Evolutionary conservation across 2,888 invertebrate species (phyloP), one percentile per base, ranked within the genome.

Genomic region (Conistra vaccinii): DNA sequence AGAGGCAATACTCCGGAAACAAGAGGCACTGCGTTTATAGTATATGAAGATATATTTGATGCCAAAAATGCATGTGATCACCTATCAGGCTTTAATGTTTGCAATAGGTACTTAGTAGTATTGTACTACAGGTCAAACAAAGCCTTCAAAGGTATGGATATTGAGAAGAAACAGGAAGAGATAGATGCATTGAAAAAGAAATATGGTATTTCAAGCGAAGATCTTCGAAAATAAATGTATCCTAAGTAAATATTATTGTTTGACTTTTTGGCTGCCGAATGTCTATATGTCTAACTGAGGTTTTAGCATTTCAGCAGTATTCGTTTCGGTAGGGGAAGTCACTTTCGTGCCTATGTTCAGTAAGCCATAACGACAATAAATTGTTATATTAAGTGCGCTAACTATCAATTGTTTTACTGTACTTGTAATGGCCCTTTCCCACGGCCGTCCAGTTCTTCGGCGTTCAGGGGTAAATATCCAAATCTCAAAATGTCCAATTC

Each of bases 61-160:
- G 99, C 99, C 0, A 99, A 99, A 95, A 99, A 99, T 97, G 99
- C 99, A 6, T 99, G 99, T 95, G 99, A 99, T 94, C 99, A 99
- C 95, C 96, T 99, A 72, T 99, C 99, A 73, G 99, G 99, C 14
- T 99, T 99, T 94, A 99, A 99, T 94, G 99, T 99, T 48, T 99
- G 99, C 93, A 99, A 99, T 94, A 97, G 99, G 89, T 99, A 99
- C 93, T 97, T 99, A 53, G 99, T 99, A n/a, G 99, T 99, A 2
- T 96, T 99, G 12, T 99, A 99, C 94, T 99, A 99, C 94, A 99
- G 99, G 95, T 98, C 98, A 51, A 99, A 98, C 90, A 99, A 99
- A 96, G 99, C 99, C 67, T 99, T 99, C 94, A 99, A 99, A 95
- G 98, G 99, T 86, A 97, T 99, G 83, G 99, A 99, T 94, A 97